phyloP scores from a whole-genome alignment of 2,888 invertebrate genomes.

The Exocentrus adspersus region DNA sequence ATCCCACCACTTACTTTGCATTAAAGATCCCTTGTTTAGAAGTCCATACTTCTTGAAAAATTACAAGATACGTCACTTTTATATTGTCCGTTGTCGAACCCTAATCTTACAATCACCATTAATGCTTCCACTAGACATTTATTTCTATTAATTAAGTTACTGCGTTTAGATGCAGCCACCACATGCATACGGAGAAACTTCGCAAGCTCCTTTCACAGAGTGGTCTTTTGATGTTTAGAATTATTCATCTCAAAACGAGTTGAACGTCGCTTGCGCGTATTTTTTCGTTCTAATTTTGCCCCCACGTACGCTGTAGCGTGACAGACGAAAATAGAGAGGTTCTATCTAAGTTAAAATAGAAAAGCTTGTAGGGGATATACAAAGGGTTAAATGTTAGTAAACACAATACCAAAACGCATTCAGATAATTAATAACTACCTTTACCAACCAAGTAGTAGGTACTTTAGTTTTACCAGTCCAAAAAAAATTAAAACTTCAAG shows the following conservation, averaged over 20 bases:
- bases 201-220: slow-evolving; percentile 15
- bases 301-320: slow-evolving; percentile 30
- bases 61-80: neutral
- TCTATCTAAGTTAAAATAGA: slow-evolving; percentile 37
- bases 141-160: slow-evolving; percentile 7
- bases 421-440: neutral
- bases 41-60: slow-evolving; percentile 16
- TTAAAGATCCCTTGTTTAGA: slow-evolving; percentile 7
- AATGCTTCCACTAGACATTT: neutral
- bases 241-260: slow-evolving; percentile 38
- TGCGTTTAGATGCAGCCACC: neutral
- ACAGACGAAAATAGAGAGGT: slow-evolving; percentile 35
- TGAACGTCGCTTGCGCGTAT: slow-evolving; percentile 28
- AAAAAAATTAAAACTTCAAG: too few species aligned
- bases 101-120: neutral
- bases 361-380: slow-evolving; percentile 14
- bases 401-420: neutral
- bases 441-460: too few species aligned
- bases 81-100: neutral
- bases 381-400: slow-evolving; percentile 32
- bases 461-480: too few species aligned
- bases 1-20: slow-evolving; percentile 23
- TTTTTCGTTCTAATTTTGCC: slow-evolving; percentile 34
- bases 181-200: slow-evolving; percentile 13
- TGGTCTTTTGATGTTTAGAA: slow-evolving; percentile 31